phyloP scores from a whole-genome alignment of 1,140 invertebrate species.

The Macrotrachela quadricornifera region DNA sequence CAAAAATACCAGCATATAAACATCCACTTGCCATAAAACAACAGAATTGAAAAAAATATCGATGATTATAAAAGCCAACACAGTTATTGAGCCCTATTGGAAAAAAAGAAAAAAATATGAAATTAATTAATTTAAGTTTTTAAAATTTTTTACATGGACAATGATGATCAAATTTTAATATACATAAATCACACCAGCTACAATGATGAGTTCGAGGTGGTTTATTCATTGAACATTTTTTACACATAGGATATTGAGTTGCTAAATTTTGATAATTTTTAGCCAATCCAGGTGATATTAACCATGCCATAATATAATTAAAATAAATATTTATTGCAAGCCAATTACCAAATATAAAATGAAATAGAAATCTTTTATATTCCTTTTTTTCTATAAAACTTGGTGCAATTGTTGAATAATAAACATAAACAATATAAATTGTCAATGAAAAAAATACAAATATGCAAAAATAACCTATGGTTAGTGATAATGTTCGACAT shows the following conservation, averaged over 20 bases:
- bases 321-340: slow-evolving; percentile 67
- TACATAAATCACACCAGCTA: slow-evolving; percentile 71
- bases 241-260: slow-evolving; percentile 72
- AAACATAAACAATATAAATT: no score
- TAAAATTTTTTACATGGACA: slow-evolving; percentile 37
- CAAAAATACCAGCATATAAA: slow-evolving; percentile 60
- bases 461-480: no score
- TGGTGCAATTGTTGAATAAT: no score
- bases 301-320: slow-evolving; percentile 67
- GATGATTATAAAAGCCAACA: slow-evolving; percentile 74
- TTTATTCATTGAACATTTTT: slow-evolving; percentile 77
- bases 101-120: slow-evolving; percentile 27
- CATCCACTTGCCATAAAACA: slow-evolving; percentile 63
- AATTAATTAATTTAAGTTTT: not conserved
- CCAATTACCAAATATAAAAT: slow-evolving; percentile 58
- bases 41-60: slow-evolving; percentile 84
- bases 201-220: slow-evolving; percentile 86
- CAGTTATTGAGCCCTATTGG: slow-evolving; percentile 91
- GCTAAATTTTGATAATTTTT: slow-evolving; percentile 33
- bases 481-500: no score
- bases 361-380: not conserved
- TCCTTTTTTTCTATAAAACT: no score
- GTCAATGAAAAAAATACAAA: no score
- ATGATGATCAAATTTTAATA: slow-evolving; percentile 93
- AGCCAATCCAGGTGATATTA: slow-evolving; percentile 49